Conservation (phyloP, 2,113 vertebrate genomes). For the Pycnonotus jocosus region DNA sequence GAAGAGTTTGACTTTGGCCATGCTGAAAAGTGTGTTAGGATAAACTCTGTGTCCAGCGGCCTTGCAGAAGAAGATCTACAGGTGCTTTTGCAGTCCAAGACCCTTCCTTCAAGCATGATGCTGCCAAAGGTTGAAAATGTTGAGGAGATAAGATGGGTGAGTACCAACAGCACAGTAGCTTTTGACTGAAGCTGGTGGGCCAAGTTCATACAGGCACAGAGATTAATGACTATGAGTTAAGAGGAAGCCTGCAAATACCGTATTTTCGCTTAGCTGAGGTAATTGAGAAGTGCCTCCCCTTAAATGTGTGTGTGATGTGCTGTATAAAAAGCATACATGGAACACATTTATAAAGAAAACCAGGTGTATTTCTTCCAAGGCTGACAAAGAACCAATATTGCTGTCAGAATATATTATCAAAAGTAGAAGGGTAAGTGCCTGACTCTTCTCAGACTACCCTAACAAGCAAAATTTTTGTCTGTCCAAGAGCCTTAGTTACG, state of each 20-base stretch:
- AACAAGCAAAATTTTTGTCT: not conserved
- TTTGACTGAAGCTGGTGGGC: not conserved
- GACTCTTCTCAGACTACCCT: not conserved
- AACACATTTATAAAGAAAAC: not conserved
- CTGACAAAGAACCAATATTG: not conserved
- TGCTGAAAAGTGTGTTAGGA: slow-evolving; percentile 89
- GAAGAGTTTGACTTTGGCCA: slow-evolving; percentile 81
- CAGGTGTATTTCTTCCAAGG: not conserved
- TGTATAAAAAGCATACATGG: not conserved
- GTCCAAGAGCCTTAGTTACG: not conserved
- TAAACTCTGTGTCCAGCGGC: slow-evolving; percentile 92
- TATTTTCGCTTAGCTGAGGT: not conserved
- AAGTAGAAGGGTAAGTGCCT: not conserved
- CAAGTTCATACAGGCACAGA: not conserved
- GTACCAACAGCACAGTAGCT: not conserved
- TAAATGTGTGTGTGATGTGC: not conserved
- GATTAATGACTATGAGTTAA: not conserved
- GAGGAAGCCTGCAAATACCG: not conserved
- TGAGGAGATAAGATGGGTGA: slow-evolving; percentile 91
- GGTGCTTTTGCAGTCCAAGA: slow-evolving; percentile 76
- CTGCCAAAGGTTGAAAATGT: slow-evolving; percentile 90
- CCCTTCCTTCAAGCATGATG: slow-evolving; percentile 91
- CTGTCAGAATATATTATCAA: not conserved
- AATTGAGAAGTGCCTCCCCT: not conserved
- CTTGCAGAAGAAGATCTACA: slow-evolving; percentile 87